Base-by-base conservation (phyloP, 2,888 invertebrate genomes). In the Melieria crassipennis region DNA sequence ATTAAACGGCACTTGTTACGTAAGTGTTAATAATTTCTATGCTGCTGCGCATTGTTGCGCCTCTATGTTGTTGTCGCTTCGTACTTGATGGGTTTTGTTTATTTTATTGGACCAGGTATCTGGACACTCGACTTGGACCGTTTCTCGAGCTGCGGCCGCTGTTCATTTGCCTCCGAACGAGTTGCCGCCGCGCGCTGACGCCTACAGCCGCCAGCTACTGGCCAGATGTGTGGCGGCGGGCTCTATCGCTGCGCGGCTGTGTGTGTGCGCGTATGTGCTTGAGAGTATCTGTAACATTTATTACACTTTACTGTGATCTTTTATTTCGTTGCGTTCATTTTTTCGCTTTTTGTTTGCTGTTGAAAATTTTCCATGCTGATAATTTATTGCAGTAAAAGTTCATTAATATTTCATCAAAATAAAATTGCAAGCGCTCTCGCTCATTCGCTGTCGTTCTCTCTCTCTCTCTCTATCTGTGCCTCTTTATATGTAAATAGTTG, bases 1-100 rank as follows among this genome's bases (percentile, higher is more conserved):
- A 52, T 52, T 72, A 72, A 72, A 77, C 76, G 78, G 77, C 78
- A 79, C 78, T 79, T 78, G 78, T 79, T 79, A 79, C 79, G 78
- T 79, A 79, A 79, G 77, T 75, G 74, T 45, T 74, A 79, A 79
- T 77, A 77, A 74, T 77, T 77, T 71, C 69, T 72, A 11, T 48
- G 65, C 67, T 71, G 66, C 62, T 67, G 71, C 43, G 69, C 56
- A 42, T 46, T 69, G 47, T 45, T 71, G 71, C 65, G 61, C 65
- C 58, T 71, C 56, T 16, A 3, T 56, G 16, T 56, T n/a, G 7
- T 13, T 16, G 13, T 57, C n/a, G 9, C 55, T 65, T 56, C 66
- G 69, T 45, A 56, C 65, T 72, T 72, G 13, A 30, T 30, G 30
- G 30, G 30, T 30, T 30, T 30, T 30, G 30, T 30, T 30, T 1